Evolutionary conservation across 2,113 vertebrate species (phyloP).

Genomic region (Channa maculata): DNA sequence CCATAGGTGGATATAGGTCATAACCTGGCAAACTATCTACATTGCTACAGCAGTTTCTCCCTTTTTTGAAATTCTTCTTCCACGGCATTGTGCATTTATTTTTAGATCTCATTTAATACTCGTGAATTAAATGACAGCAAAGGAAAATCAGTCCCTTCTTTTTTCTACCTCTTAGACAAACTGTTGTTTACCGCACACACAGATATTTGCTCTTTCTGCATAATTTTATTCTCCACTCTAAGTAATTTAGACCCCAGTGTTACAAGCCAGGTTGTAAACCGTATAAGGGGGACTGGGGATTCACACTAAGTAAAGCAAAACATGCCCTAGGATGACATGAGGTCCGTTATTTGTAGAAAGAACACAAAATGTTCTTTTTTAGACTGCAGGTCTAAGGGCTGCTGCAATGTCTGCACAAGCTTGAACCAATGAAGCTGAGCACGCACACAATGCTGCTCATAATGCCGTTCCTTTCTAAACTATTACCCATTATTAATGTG

Average conservation of each 20-base stretch:
- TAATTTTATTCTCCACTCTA: background rate
- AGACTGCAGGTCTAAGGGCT: background rate
- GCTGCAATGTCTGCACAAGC: background rate
- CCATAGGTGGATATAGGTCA: too few relatives aligned
- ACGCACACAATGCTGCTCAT: background rate
- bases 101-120: constrained; percentile 49
- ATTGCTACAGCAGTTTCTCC: too few relatives aligned
- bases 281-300: background rate
- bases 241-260: background rate
- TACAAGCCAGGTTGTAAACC: constrained; percentile 12
- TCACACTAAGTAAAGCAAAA: background rate
- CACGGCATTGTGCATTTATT: constrained; percentile 26
- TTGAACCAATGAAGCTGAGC: background rate
- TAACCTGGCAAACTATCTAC: too few relatives aligned
- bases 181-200: background rate
- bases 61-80: too few relatives aligned
- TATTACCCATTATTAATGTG: too few relatives aligned
- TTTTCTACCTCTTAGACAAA: constrained; percentile 7
- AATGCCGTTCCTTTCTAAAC: too few relatives aligned
- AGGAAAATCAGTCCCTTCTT: constrained; percentile 11
- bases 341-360: background rate
- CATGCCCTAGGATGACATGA: background rate
- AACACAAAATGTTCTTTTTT: background rate
- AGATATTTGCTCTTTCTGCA: background rate
- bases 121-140: background rate